Conservation (phyloP, 2,888 invertebrate species). For the Perithous albicinctus region DNA sequence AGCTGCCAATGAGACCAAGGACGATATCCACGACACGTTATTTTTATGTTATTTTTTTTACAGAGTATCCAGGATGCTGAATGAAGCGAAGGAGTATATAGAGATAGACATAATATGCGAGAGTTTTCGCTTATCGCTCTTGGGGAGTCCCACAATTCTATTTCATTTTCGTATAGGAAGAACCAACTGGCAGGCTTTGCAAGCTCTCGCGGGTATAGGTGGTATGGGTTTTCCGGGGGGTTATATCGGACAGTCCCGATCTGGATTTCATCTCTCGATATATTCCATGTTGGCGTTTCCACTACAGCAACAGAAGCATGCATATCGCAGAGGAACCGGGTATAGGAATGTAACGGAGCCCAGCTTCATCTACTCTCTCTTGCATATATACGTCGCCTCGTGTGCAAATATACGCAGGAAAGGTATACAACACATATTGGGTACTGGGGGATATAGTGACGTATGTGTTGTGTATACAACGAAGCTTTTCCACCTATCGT, state of each 20-base stretch:
- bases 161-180: constrained; percentile 56
- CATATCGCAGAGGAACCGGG: constrained; percentile 23
- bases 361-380: constrained; percentile 7
- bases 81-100: constrained; percentile 50
- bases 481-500: constrained; percentile 6
- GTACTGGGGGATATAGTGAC: background rate
- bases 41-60: too few species aligned
- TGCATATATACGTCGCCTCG: constrained; percentile 8
- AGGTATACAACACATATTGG: constrained; percentile 17
- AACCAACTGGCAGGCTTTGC: constrained; percentile 24
- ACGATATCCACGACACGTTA: constrained; percentile 36
- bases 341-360: constrained; percentile 5
- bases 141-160: constrained; percentile 48
- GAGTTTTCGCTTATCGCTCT: constrained; percentile 56
- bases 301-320: constrained; percentile 30
- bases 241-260: constrained; percentile 54
- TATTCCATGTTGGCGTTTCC: constrained; percentile 55
- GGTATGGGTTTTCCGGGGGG: background rate
- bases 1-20: constrained; percentile 20
- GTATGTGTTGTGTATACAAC: constrained; percentile 22
- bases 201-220: background rate
- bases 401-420: constrained; percentile 20
- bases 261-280: constrained; percentile 63
- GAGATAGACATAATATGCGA: constrained; percentile 39
- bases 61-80: constrained; percentile 12